These are phyloP conservation scores for Drosophila pallidifrons DNA, from an alignment of 1,140 invertebrate species.

Conservation along the genomic window DNA sequence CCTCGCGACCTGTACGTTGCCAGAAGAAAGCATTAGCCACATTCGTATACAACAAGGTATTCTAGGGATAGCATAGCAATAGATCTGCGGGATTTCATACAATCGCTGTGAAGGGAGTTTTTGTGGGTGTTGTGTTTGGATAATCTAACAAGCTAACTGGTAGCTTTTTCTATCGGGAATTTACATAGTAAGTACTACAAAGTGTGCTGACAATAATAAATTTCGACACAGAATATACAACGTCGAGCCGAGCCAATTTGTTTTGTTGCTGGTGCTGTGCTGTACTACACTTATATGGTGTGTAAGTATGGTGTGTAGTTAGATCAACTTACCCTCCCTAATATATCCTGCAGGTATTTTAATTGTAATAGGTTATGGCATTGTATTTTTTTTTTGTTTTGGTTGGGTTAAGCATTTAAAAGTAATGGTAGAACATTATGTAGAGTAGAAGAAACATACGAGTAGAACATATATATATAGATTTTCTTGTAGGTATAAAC, in stretches of 20 bases:
- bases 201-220: conserved; percentile 43
- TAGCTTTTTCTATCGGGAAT: conserved; percentile 26
- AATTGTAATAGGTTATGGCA: conserved; percentile 59
- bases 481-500: neutral
- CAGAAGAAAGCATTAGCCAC: conserved; percentile 26
- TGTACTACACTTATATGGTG: conserved; percentile 53
- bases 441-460: conserved; percentile 34
- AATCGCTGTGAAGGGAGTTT: conserved; percentile 17
- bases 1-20: conserved; percentile 90
- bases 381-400: conserved; percentile 19
- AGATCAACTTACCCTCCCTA: conserved; percentile 84
- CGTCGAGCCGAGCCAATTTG: conserved; percentile 44
- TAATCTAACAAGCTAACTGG: conserved; percentile 5
- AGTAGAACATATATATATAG: neutral
- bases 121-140: neutral
- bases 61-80: conserved; percentile 31
- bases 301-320: conserved; percentile 56
- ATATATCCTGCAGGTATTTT: conserved; percentile 82
- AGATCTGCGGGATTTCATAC: conserved; percentile 11
- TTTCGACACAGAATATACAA: conserved; percentile 67
- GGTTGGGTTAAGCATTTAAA: conserved; percentile 76
- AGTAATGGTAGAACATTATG: conserved; percentile 57
- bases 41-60: neutral
- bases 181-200: neutral
- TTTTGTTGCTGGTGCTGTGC: conserved; percentile 21